Evolutionary conservation across 2,113 vertebrate genomes (phyloP), one percentile per base, ranked within the genome.

Genomic region (Dendropsophus ebraccatus): DNA sequence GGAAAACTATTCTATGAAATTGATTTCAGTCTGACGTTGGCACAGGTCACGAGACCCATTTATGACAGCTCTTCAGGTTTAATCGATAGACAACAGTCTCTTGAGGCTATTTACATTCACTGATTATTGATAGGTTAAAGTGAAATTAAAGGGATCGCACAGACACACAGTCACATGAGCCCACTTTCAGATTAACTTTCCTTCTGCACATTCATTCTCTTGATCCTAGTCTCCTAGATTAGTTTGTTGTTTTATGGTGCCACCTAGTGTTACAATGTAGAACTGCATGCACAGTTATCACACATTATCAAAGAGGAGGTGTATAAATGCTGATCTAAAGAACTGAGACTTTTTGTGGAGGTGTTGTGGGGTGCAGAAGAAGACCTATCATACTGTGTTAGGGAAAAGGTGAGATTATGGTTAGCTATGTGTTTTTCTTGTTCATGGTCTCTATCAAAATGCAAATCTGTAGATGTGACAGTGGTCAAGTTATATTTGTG

Each of bases 201-300:
- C 32, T n/a, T 21, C 21, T 13, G 70, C 23, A n/a, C 37, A n/a
- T 45, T 49, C 12, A 16, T 49, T 23, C 0, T 73, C 5, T 1
- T 10, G 19, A 1, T 67, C 2, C 17, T 21, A 21, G 70, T 73
- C n/a, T 30, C 41, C n/a, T 21, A 81, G 56, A n/a, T 81, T 79
- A 81, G 56, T 32, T 81, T 79, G 62, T 86, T 72, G 75, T 72
- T 49, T 49, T 86, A 1, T 79, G 76, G 47, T 65, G 19, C 65
- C 76, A 21, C 77, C 76, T 56, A 56, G 84, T 86, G 84, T 70
- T 13, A 12, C 1, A 1, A 23, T 9, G 50, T 35, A 25, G 84
- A 52, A 80, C 19, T 58, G 65, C 76, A 70, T 7, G 13, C 30
- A 32, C 37, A 72, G 62, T 23, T 45, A 14, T n/a, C n/a, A n/a